A percentile compares a stretch with the other conserved stretches of the same genome.
phyloP scores from a whole-genome alignment of 2,113 vertebrate species.

The Pithys albifrons region DNA sequence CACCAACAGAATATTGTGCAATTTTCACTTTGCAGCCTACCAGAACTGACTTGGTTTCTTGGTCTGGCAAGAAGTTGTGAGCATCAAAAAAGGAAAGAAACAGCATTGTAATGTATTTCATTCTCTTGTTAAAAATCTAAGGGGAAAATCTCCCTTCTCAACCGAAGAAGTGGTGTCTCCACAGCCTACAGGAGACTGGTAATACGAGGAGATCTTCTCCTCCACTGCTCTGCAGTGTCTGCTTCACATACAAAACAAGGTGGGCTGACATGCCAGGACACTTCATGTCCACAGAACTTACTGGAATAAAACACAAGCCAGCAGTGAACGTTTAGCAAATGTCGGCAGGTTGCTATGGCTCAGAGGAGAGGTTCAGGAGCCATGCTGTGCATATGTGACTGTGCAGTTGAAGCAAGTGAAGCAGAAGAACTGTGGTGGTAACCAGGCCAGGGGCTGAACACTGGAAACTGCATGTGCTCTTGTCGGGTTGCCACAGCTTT shows the following conservation, averaged over 20 bases:
- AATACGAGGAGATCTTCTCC: background rate
- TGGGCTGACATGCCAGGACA: background rate
- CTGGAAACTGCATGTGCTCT: background rate
- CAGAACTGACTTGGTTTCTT: background rate
- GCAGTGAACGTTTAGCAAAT: background rate
- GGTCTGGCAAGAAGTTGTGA: background rate
- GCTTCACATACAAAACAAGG: background rate
- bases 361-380: background rate
- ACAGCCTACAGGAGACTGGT: background rate
- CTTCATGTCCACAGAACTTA: background rate
- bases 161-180: background rate
- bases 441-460: background rate
- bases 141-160: background rate
- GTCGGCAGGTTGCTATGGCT: background rate
- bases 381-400: rapidly evolving
- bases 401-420: background rate
- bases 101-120: background rate
- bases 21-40: background rate
- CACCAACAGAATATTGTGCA: background rate
- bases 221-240: background rate
- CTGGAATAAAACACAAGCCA: background rate
- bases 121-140: background rate
- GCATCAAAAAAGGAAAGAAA: background rate
- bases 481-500: background rate
- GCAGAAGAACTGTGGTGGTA: background rate